Evolutionary conservation across 2,113 vertebrate genomes (phyloP), one percentile per base, ranked within the genome.

Genomic region (Numenius arquata): DNA sequence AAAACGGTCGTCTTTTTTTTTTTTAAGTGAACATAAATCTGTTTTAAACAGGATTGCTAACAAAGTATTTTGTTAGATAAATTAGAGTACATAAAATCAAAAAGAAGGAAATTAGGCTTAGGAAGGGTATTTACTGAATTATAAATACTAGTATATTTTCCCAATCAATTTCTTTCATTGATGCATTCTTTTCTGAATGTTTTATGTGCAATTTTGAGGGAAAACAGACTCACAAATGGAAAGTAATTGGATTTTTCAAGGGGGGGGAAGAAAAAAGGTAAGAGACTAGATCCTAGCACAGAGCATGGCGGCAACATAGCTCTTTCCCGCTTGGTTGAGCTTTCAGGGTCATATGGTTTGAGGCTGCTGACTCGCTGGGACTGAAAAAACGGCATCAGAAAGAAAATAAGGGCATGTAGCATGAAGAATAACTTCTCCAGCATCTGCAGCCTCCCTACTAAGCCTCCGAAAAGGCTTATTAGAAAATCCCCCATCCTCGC

Each of bases 261-360:
- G 8, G 7, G 22, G 12, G 59, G 26, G 41, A 74, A 61, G 12
- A 50, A 11, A 63, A 88, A 20, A 5, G 25, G 61, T 14, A 38
- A 79, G n/a, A 67, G 18, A 13, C 6, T 16, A 4, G 22, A 47
- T 63, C 45, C 40, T n/a, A 88, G 15, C 27, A 58, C 16, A n/a
- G 52, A 43, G 18, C 2, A 5, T 30, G 38, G 36, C 1, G 5
- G 30, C 2, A 17, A 23, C 10, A 26, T 1, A 40, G 52, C 48
- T 71, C 79, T 63, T 66, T 48, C 8, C 36, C 43, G 23, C 50
- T 62, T 41, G 70, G 32, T 6, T 63, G 50, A 93, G 75, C 58
- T 93, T 55, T 62, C 50, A 53, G 79, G 21, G 59, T 45, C 0
- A 3, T 13, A 7, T 0, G 13, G 32, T 68, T 90, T 43, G 80